phyloP scores from a whole-genome alignment of 1,140 invertebrate species.

The Euborellia annulipes region DNA sequence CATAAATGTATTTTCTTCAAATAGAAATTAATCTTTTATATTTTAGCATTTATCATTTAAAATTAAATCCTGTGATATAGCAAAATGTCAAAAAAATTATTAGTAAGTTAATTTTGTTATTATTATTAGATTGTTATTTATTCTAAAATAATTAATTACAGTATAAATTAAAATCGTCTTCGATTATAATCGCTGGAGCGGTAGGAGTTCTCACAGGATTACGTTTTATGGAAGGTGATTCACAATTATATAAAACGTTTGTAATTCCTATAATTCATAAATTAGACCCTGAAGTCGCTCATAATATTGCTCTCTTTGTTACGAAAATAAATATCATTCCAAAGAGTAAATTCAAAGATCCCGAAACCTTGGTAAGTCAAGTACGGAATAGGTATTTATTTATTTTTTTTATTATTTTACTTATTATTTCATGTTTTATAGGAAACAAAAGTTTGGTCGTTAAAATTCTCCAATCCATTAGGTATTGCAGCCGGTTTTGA shows the following conservation, averaged over 20 bases:
- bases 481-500: slow-evolving; percentile 97
- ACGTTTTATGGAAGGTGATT: slow-evolving; percentile 50
- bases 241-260: slow-evolving; percentile 57
- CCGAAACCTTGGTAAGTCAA: slow-evolving; percentile 39
- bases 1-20: too few relatives aligned
- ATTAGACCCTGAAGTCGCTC: slow-evolving; percentile 61
- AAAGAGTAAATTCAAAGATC: slow-evolving; percentile 37
- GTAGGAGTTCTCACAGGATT: slow-evolving; percentile 39
- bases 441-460: slow-evolving; percentile 51
- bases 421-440: slow-evolving; percentile 22
- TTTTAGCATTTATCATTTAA: too few relatives aligned
- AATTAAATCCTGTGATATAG: too few relatives aligned
- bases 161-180: slow-evolving; percentile 34
- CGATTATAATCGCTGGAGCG: slow-evolving; percentile 38
- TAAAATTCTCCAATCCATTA: slow-evolving; percentile 70
- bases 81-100: too few relatives aligned
- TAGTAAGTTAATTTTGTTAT: too few relatives aligned
- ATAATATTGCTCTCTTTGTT: slow-evolving; percentile 53
- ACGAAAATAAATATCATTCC: slow-evolving; percentile 61
- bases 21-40: too few relatives aligned
- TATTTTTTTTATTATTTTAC: not conserved
- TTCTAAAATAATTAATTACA: too few relatives aligned
- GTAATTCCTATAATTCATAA: slow-evolving; percentile 50
- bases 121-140: too few relatives aligned
- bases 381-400: not conserved